Percentiles rank a stretch among this genome's conserved stretches.
Conservation (phyloP, 2,113 vertebrate species). For the Gallinago undulata region DNA sequence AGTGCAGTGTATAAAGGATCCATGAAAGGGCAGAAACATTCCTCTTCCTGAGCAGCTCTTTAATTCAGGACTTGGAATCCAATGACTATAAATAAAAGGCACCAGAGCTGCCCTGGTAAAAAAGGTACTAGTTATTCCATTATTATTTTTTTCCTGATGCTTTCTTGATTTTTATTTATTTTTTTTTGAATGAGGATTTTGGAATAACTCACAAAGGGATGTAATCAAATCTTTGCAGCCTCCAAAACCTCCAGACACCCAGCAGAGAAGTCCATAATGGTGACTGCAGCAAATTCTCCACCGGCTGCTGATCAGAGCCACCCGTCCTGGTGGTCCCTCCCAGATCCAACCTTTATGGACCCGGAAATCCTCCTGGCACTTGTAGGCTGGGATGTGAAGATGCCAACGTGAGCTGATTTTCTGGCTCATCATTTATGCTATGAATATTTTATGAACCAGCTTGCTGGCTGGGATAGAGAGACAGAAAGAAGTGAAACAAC, state of each 20-base stretch:
- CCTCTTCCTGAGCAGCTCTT: conserved; percentile 34
- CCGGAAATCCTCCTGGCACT: background rate
- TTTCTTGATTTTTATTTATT: fast-evolving
- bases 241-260: background rate
- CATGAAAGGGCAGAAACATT: conserved; percentile 41
- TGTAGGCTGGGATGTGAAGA: background rate
- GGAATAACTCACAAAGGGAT: background rate
- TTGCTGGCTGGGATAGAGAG: background rate
- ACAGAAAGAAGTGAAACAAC: background rate
- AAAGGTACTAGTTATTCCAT: background rate
- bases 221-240: background rate
- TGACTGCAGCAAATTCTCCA: background rate
- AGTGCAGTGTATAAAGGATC: background rate
- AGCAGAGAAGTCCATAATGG: fast-evolving
- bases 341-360: background rate
- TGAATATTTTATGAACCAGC: background rate
- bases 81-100: background rate
- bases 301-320: fast-evolving
- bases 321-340: background rate
- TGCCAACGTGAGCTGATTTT: background rate
- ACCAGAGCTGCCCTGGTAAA: background rate
- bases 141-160: background rate
- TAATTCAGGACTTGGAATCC: background rate
- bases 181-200: background rate
- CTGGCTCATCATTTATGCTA: background rate